Conservation (phyloP, 2,113 vertebrate species). For the Oceanodroma tethys region DNA sequence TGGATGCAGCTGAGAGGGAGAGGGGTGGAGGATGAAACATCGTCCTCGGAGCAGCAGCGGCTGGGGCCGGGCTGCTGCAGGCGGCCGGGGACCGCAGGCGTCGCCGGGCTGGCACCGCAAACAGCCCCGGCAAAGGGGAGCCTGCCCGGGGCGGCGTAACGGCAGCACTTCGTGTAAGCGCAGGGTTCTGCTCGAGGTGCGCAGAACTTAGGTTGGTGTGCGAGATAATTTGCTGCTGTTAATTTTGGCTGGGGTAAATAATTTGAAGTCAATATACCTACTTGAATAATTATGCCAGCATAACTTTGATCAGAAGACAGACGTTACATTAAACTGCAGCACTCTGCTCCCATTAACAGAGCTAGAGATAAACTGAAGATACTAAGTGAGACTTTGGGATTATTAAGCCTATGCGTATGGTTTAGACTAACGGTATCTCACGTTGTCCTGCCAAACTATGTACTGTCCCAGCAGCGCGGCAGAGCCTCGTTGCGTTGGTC, state of each 20-base stretch:
- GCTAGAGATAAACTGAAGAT: not conserved
- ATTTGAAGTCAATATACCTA: not conserved
- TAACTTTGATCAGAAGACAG: not conserved
- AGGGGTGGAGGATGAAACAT: not conserved
- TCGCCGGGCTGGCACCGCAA: accelerated
- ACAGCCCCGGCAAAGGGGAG: not conserved
- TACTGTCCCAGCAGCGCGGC: not conserved
- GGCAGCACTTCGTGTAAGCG: accelerated
- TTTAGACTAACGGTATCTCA: accelerated
- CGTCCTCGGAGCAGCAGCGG: not conserved
- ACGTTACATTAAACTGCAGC: not conserved
- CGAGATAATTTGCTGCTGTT: not conserved
- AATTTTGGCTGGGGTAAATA: not conserved
- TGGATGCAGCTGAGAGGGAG: not conserved
- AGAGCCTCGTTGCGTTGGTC: accelerated
- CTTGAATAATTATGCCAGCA: not conserved
- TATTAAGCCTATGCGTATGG: accelerated
- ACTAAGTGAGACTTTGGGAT: not conserved
- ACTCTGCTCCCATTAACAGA: not conserved
- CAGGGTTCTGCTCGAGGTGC: not conserved
- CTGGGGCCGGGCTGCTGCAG: not conserved
- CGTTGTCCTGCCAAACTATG: accelerated
- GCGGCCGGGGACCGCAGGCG: accelerated
- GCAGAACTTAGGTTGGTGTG: accelerated
- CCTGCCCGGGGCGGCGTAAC: accelerated